A percentile compares a stretch with the other conserved stretches of the same genome.
Evolutionary conservation across 2,888 invertebrate genomes (phyloP).

Genomic region (Troilus luridus): DNA sequence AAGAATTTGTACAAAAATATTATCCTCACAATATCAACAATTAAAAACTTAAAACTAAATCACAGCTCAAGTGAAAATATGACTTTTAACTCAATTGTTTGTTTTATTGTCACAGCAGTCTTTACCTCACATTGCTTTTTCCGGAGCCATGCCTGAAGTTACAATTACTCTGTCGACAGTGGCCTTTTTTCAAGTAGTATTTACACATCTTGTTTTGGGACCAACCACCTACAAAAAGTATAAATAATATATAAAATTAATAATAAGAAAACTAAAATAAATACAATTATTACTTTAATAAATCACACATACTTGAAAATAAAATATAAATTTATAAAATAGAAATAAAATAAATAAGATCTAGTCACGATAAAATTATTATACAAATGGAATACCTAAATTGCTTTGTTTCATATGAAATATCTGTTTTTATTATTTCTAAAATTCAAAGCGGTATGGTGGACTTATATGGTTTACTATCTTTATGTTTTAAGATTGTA

Average conservation of each 20-base stretch:
- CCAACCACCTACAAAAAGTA: slow-evolving; percentile 60
- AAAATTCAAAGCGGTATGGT: no score
- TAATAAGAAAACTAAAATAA: no score
- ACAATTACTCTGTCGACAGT: slow-evolving; percentile 64
- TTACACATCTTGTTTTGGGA: slow-evolving; percentile 63
- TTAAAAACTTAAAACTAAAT: slow-evolving; percentile 49
- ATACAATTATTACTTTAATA: background rate
- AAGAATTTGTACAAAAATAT: slow-evolving; percentile 48
- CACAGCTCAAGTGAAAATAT: slow-evolving; percentile 36
- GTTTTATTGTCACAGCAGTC: background rate
- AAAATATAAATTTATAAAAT: no score
- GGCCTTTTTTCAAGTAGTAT: slow-evolving; percentile 63
- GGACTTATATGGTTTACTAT: no score
- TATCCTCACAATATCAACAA: slow-evolving; percentile 15
- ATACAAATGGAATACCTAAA: no score
- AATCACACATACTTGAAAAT: background rate
- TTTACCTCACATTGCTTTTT: slow-evolving; percentile 57
- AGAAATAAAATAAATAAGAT: no score
- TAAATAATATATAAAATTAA: background rate
- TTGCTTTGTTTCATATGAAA: no score
- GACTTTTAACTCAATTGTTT: background rate
- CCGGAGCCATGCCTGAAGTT: slow-evolving; percentile 62
- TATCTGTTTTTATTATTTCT: no score
- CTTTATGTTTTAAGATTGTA: no score
- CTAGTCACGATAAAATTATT: no score